These are phyloP conservation scores for Caranx melampygus DNA, from an alignment of 2,113 vertebrate species.

Conservation along the genomic window DNA sequence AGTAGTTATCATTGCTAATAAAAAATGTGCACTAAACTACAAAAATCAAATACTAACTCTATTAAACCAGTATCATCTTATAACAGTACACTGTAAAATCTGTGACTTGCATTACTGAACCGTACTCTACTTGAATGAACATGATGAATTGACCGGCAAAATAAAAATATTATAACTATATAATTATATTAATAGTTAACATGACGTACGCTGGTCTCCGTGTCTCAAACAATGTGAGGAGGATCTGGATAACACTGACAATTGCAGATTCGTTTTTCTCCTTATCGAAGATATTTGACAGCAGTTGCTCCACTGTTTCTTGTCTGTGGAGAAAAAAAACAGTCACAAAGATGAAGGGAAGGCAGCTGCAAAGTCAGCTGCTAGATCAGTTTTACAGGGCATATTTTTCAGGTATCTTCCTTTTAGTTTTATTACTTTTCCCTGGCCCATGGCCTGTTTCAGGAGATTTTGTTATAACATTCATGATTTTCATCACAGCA, in stretches of 20 bases:
- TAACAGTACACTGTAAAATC: background rate
- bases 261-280: slow-evolving; percentile 98
- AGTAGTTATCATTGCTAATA: too few species aligned
- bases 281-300: slow-evolving; percentile 96
- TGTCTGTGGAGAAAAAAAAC: slow-evolving; percentile 81
- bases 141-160: too few species aligned
- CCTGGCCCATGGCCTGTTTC: too few species aligned
- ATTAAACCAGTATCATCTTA: background rate
- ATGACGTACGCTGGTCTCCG: slow-evolving; percentile 93
- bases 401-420: background rate
- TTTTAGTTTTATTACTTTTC: too few species aligned
- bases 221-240: slow-evolving; percentile 96
- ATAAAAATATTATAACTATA: too few species aligned
- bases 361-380: background rate
- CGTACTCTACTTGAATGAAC: too few species aligned
- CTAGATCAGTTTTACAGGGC: background rate
- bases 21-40: too few species aligned
- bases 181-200: background rate
- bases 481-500: too few species aligned
- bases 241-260: slow-evolving; percentile 98
- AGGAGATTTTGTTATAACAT: too few species aligned
- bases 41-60: background rate
- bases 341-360: slow-evolving; percentile 5
- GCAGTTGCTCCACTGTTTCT: slow-evolving; percentile 96
- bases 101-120: too few species aligned